Percentiles rank a stretch among this genome's conserved stretches.
phyloP scores from a whole-genome alignment of 2,797 vertebrate species.

The Selene dorsalis region DNA sequence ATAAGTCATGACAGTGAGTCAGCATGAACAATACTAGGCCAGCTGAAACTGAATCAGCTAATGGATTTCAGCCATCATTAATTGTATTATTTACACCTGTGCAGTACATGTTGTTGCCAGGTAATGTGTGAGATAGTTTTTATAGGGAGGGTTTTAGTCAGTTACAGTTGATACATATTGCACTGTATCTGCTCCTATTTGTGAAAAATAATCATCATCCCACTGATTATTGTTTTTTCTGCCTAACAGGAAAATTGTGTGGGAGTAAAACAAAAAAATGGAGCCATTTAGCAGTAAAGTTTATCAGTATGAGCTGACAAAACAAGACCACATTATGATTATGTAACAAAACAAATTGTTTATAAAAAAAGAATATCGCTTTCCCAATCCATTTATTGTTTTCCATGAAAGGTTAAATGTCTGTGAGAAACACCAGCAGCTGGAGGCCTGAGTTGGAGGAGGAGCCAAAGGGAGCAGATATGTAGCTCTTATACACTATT shows the following conservation, averaged over 20 bases:
- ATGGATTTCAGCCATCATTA: not conserved
- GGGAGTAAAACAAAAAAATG: not conserved
- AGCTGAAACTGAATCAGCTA: not conserved
- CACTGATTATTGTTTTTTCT: not conserved
- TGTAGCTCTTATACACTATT: not conserved
- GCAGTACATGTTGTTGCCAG: not conserved
- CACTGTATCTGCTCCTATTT: not conserved
- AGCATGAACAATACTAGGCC: not conserved
- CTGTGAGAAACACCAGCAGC: not conserved
- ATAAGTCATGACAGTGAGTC: not conserved
- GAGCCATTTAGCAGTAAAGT: not conserved
- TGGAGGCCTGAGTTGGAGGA: not conserved
- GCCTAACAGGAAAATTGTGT: not conserved
- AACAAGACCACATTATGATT: not conserved
- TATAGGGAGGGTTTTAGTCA: not conserved
- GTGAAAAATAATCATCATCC: not conserved
- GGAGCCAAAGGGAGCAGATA: not conserved
- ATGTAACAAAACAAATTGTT: not conserved
- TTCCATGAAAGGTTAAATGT: not conserved
- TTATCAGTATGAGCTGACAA: not conserved
- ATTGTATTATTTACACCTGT: not conserved
- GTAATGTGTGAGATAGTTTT: not conserved
- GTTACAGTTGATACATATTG: not conserved
- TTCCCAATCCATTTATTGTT: not conserved
- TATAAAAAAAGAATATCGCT: not conserved